phyloP scores from a whole-genome alignment of 2,113 vertebrate genomes.

The Chloroceryle aenea region DNA sequence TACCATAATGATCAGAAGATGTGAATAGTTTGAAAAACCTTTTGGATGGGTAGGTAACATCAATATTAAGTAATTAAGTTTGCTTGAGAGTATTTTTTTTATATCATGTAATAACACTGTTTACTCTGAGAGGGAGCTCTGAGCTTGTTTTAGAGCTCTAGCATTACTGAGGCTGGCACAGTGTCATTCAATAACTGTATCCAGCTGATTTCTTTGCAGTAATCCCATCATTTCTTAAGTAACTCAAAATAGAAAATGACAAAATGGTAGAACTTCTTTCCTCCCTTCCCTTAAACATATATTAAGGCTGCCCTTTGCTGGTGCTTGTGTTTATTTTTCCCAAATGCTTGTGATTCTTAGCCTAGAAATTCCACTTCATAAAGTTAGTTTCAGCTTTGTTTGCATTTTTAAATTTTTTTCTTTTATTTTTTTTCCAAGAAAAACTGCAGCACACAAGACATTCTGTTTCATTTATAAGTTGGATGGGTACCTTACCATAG shows the following conservation, averaged over 20 bases:
- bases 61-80: neutral
- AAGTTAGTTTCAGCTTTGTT: neutral
- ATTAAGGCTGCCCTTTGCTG: neutral
- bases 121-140: constrained; percentile 11
- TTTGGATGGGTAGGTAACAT: neutral
- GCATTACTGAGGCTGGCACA: neutral
- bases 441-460: neutral
- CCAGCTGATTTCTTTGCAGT: constrained; percentile 13
- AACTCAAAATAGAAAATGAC: neutral
- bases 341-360: neutral
- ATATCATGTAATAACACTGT: neutral
- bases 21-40: neutral
- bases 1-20: neutral
- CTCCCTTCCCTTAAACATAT: neutral
- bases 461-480: neutral
- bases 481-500: neutral
- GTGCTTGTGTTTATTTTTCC: neutral
- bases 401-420: neutral
- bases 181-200: neutral
- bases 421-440: neutral
- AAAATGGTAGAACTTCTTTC: neutral
- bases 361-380: neutral
- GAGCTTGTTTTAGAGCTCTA: neutral
- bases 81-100: neutral
- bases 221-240: neutral